Conservation (phyloP, 2,113 vertebrate genomes). For the Embiotoca jacksoni region DNA sequence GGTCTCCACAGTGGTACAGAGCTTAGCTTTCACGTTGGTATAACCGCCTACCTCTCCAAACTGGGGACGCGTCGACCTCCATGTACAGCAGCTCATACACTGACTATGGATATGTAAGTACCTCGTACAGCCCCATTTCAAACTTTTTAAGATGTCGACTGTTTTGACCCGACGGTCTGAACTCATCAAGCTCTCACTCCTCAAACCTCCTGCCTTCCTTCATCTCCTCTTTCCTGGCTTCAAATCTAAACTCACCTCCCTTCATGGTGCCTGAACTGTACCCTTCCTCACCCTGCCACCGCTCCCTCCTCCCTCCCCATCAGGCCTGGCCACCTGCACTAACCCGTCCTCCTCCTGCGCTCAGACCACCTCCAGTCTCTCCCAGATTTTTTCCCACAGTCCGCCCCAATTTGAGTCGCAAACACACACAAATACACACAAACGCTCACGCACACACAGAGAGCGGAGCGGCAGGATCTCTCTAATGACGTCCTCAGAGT, state of each 20-base stretch:
- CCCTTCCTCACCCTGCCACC: slow-evolving; percentile 39
- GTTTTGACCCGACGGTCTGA: slow-evolving; percentile 4
- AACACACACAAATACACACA: slow-evolving; percentile 53
- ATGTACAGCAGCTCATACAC: too few species aligned
- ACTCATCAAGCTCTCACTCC: slow-evolving; percentile 7
- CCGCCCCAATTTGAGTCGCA: slow-evolving; percentile 57
- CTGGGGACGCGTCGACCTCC: too few species aligned
- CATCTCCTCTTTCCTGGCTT: slow-evolving; percentile 22
- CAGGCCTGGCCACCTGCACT: slow-evolving; percentile 63
- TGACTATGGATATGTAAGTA: too few species aligned
- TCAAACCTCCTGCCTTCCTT: slow-evolving; percentile 27
- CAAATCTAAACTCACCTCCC: slow-evolving; percentile 24
- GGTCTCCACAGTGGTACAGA: too few species aligned
- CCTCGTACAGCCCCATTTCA: not conserved
- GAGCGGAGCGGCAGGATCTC: slow-evolving; percentile 82
- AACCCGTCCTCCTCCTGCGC: slow-evolving; percentile 26
- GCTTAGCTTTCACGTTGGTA: too few species aligned
- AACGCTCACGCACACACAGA: slow-evolving; percentile 45
- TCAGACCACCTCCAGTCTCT: slow-evolving; percentile 37
- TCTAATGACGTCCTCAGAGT: slow-evolving; percentile 99
- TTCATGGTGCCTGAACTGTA: slow-evolving; percentile 21
- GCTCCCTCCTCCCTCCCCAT: slow-evolving; percentile 34
- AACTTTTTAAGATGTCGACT: slow-evolving; percentile 17
- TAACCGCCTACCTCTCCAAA: too few species aligned
- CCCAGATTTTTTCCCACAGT: slow-evolving; percentile 50